Evolutionary conservation across 2,797 vertebrate genomes (phyloP).

Genomic region (Clarias pachynema): DNA sequence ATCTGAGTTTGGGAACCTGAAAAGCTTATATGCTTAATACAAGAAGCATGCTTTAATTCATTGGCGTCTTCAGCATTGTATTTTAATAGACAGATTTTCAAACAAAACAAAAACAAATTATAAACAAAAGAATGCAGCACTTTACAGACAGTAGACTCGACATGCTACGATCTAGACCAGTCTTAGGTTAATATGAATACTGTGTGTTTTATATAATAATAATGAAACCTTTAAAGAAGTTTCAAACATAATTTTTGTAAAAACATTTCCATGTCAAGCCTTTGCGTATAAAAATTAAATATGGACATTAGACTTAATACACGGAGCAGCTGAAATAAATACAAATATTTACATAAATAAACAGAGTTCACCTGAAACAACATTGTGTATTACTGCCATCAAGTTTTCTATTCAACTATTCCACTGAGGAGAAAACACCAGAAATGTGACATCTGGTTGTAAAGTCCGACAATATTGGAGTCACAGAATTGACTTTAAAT

Average conservation of each 20-base stretch:
- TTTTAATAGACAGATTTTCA: background rate
- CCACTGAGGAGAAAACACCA: background rate
- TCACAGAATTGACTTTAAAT: background rate
- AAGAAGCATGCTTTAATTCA: background rate
- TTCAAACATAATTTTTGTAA: conserved; percentile 29
- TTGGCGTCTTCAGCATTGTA: background rate
- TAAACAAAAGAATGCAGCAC: background rate
- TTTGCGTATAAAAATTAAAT: conserved; percentile 89
- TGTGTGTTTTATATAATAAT: background rate
- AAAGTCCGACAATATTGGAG: background rate
- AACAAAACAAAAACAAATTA: background rate
- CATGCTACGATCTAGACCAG: conserved; percentile 5
- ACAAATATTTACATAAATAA: conserved; percentile 95
- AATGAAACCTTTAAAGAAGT: background rate
- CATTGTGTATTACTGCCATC: conserved; percentile 78
- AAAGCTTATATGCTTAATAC: too few relatives aligned
- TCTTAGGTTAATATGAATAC: background rate
- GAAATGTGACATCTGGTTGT: background rate
- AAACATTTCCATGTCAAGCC: conserved; percentile 79
- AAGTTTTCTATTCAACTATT: conserved; percentile 40
- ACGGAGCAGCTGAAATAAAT: conserved; percentile 92
- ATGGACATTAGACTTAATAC: conserved; percentile 78
- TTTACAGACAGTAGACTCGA: background rate
- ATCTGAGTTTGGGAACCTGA: background rate
- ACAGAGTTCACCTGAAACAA: conserved; percentile 78